Evolutionary conservation across 2,113 vertebrate genomes (phyloP), one percentile per base, ranked within the genome.

Genomic region (Neodon shergylaensis): DNA sequence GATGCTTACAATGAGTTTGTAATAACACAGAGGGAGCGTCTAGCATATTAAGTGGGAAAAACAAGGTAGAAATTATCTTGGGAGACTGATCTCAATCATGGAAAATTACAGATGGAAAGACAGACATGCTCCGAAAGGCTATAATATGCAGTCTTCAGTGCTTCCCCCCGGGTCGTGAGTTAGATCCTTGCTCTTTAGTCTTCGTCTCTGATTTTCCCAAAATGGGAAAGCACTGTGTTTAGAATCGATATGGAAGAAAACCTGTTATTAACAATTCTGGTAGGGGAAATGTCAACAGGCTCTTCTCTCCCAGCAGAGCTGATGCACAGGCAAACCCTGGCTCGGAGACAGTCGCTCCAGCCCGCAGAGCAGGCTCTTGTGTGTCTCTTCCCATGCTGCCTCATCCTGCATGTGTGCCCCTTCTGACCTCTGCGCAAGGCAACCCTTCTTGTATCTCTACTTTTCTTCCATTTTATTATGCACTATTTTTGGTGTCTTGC

Each of bases 1-100:
- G 94, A 83, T 31, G 92, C 95, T 96, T n/a, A 66, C 95, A 33
- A 84, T 39, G 95, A 92, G 84, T 91, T 70, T 90, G 92, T 95
- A 31, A 52, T 87, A 84, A 93, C 63, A 31, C 0, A 19, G 74
- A 90, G 91, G 90, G n/a, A 42, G 28, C 1, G 49, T 2, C 83
- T 68, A 17, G 92, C 95, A 89, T 91, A n/a, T 47, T 47, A 86
- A 94, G 36, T 44, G 68, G 47, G 93, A 70, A 94, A 77, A 88
- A 73, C 78, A 19, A 33, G 82, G 78, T 33, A 9, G 66, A 78
- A 24, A 49, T 77, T 16, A 7, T n/a, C 44, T 49, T 49, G 61
- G 68, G 58, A 83, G 68, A 47, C 90, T n/a, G 73, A 86, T 89
- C 78, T 91, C 90, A 85, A 31, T 77, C 93, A 49, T 0, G 58